Evolutionary conservation across 2,888 invertebrate species (phyloP), one percentile per base, ranked within the genome.

Genomic region (Ornithoptera alexandrae): DNA sequence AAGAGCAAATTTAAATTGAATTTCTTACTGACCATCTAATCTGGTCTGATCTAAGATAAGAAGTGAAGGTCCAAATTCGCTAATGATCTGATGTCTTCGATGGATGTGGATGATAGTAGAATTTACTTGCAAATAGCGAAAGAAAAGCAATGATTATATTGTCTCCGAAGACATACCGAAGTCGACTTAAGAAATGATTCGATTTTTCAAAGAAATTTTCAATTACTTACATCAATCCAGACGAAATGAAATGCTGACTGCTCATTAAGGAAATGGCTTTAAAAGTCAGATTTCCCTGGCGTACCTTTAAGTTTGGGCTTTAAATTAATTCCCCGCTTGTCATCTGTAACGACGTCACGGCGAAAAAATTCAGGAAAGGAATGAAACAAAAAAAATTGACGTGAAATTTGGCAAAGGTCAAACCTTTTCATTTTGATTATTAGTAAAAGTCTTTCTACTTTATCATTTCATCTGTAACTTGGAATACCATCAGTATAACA

Each of bases 241-340:
- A 46, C 22, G 42, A 39, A 58, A 62, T 58, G 62, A 50, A 69
- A 69, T 66, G 63, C 63, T 20, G 59, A 56, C 70, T 53, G n/a
- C 60, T 70, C 63, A 63, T 70, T 67, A 67, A 60, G 60, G n/a
- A 42, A 63, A 70, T 63, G 70, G 39, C 62, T 70, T 70, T 66
- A 64, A 67, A 70, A 70, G 42, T 67, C 64, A 61, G 60, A 70
- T 70, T 70, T 70, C 70, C 70, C 70, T n/a, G 22, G 70, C 61
- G 70, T 67, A 61, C 61, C 57, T 70, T 70, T 64, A 67, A 67
- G 67, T 70, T 67, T 36, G 22, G 30, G 57, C 63, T 50, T 60
- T 39, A 67, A 70, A 63, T 63, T 70, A 70, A 67, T 67, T 62
- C 57, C 59, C 59, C 36, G 46, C 39, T 50, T 50, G 62, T 50